Conservation (phyloP, 2,888 invertebrate species). For the Lasioglossum vierecki region DNA sequence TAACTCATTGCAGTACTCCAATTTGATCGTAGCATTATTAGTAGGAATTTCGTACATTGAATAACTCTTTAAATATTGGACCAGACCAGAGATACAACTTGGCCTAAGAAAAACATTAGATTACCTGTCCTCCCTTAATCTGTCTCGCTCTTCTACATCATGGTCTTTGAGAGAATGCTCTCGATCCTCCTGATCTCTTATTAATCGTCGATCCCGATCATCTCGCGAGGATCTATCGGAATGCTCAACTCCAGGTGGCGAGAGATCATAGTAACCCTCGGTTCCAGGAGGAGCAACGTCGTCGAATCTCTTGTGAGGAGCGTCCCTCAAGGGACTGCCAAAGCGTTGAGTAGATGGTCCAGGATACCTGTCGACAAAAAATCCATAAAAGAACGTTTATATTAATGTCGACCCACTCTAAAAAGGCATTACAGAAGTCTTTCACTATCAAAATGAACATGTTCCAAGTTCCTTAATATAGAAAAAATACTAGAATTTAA, state of each 20-base stretch:
- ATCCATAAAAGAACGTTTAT: conserved; percentile 56
- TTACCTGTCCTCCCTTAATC: conserved; percentile 80
- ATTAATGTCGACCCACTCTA: conserved; percentile 17
- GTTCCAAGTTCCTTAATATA: conserved; percentile 22
- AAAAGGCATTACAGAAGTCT: conserved; percentile 20
- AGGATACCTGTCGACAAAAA: conserved; percentile 80
- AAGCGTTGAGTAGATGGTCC: conserved; percentile 78
- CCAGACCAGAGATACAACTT: too few species aligned
- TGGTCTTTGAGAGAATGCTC: conserved; percentile 78
- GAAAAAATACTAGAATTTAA: conserved; percentile 31
- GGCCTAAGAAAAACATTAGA: background rate
- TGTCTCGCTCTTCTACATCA: conserved; percentile 78
- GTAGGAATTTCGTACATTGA: too few species aligned
- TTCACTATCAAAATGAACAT: conserved; percentile 23
- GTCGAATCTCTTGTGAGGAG: conserved; percentile 80
- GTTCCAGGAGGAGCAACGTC: conserved; percentile 84
- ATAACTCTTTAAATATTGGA: too few species aligned
- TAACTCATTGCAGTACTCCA: background rate
- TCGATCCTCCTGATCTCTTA: conserved; percentile 77
- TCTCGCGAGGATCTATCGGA: conserved; percentile 76
- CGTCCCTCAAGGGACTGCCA: conserved; percentile 73
- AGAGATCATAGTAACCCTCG: conserved; percentile 83
- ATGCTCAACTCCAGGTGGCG: conserved; percentile 82
- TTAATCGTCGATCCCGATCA: conserved; percentile 75
- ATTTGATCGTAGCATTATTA: background rate